Percentiles rank a stretch among this genome's conserved stretches.
Evolutionary conservation across 2,888 invertebrate species (phyloP).

Genomic region (Linnaemya vulpina): DNA sequence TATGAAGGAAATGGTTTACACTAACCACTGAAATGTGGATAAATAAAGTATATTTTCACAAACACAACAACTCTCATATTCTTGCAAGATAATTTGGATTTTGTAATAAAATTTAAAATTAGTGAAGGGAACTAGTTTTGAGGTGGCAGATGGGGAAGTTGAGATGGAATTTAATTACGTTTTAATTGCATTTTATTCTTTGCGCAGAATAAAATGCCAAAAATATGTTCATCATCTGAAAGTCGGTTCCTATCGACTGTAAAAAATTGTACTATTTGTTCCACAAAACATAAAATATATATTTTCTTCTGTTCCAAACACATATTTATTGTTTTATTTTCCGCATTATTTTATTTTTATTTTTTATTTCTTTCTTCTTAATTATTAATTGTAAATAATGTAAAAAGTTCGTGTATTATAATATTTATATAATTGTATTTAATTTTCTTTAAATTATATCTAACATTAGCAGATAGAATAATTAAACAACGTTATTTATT

Average conservation of each 20-base stretch:
- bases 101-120: too few relatives aligned
- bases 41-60: too few relatives aligned
- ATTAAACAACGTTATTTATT: conserved; percentile 78
- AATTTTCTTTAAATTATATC: conserved; percentile 75
- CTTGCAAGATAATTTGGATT: too few relatives aligned
- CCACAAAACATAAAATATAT: background rate
- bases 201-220: too few relatives aligned
- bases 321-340: conserved; percentile 8
- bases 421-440: conserved; percentile 53
- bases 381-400: conserved; percentile 76
- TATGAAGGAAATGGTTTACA: too few relatives aligned
- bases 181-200: too few relatives aligned
- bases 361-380: background rate
- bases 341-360: background rate
- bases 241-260: conserved; percentile 58
- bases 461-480: conserved; percentile 73
- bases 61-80: too few relatives aligned
- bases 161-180: too few relatives aligned
- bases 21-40: too few relatives aligned
- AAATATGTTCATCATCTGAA: conserved; percentile 45
- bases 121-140: too few relatives aligned
- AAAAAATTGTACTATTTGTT: conserved; percentile 30
- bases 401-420: conserved; percentile 80
- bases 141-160: too few relatives aligned
- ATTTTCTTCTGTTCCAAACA: conserved; percentile 6